Evolutionary conservation across 2,113 vertebrate genomes (phyloP).

Genomic region (Mus pahari): DNA sequence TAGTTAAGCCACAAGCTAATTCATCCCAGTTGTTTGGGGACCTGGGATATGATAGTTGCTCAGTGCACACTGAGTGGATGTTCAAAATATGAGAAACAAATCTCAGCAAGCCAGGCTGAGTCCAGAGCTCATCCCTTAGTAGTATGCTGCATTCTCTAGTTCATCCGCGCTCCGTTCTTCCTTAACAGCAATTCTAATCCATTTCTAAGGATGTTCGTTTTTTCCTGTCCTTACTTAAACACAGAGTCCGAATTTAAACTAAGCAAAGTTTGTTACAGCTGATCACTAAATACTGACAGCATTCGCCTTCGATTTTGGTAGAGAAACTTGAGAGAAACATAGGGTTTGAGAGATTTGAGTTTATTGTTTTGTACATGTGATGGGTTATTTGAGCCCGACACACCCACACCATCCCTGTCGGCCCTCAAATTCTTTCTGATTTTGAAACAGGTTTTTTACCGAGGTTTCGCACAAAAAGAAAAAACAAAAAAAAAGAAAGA

Average conservation of each 20-base stretch:
- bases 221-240: slow-evolving; percentile 26
- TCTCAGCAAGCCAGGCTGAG: neutral
- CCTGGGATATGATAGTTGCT: neutral
- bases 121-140: neutral
- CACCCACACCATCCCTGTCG: neutral
- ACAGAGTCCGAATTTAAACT: neutral
- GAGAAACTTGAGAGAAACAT: slow-evolving; percentile 2
- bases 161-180: neutral
- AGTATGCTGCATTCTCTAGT: neutral
- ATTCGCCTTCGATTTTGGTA: neutral
- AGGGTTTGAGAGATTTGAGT: neutral
- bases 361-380: slow-evolving; percentile 27
- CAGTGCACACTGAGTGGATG: neutral
- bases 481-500: neutral
- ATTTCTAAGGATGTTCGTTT: neutral
- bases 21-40: neutral
- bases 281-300: neutral
- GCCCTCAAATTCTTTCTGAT: slow-evolving; percentile 45
- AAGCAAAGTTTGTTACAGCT: neutral
- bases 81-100: neutral
- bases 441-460: slow-evolving; percentile 47
- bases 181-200: neutral
- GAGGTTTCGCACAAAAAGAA: neutral
- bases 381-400: slow-evolving; percentile 27
- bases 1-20: neutral